These are phyloP conservation scores for Microctonus aethiopoides DNA, from an alignment of 2,888 invertebrate species.

Conservation along the genomic window DNA sequence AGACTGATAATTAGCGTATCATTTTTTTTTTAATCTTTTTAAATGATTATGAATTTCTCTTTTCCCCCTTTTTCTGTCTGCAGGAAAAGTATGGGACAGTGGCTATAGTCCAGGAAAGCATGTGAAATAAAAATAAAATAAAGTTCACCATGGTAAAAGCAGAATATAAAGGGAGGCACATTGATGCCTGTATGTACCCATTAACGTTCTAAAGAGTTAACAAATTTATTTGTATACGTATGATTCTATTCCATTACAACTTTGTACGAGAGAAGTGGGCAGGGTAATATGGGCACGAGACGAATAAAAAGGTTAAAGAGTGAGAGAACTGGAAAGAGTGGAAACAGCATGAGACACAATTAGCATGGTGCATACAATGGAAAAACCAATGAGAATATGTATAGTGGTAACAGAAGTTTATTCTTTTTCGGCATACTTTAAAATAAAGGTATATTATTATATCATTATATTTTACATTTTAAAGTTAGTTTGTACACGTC, in stretches of 20 bases:
- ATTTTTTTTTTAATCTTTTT: background rate
- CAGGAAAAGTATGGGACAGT: background rate
- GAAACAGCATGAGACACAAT: background rate
- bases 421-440: background rate
- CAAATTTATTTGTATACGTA: slow-evolving; percentile 50
- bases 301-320: too few relatives aligned
- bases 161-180: slow-evolving; percentile 22
- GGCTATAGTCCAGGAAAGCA: too few relatives aligned
- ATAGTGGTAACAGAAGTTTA: background rate
- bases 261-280: too few relatives aligned
- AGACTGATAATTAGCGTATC: too few relatives aligned
- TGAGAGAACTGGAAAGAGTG: slow-evolving; percentile 30
- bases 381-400: slow-evolving; percentile 44
- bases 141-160: background rate
- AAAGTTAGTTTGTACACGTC: too few relatives aligned
- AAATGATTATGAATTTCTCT: background rate
- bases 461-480: too few relatives aligned
- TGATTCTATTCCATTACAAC: slow-evolving; percentile 49
- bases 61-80: background rate
- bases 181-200: slow-evolving; percentile 39
- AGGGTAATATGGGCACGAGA: too few relatives aligned
- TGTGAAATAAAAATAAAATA: too few relatives aligned
- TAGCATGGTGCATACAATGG: slow-evolving; percentile 42
- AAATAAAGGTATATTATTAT: too few relatives aligned
- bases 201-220: slow-evolving; percentile 54